A percentile compares a stretch with the other conserved stretches of the same genome.
Conservation (phyloP, 1,140 invertebrate genomes). For the Hypsibius dujardini region DNA sequence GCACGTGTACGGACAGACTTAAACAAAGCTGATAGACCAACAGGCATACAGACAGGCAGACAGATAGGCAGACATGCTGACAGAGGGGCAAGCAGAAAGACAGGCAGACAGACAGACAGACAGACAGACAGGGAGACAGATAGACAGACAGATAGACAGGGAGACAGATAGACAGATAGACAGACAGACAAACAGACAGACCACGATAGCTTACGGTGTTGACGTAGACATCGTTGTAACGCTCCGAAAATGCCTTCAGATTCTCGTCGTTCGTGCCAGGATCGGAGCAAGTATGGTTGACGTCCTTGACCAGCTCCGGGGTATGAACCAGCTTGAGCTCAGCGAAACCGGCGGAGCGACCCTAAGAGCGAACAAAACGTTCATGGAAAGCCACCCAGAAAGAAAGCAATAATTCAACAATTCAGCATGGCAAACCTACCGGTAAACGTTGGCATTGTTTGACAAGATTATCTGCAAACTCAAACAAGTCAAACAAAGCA, state of each 20-base stretch:
- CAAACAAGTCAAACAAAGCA: background rate
- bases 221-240: slow-evolving; percentile 1
- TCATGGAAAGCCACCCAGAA: slow-evolving; percentile 18
- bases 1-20: no score
- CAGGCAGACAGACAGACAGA: slow-evolving; percentile 11
- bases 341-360: background rate
- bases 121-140: slow-evolving; percentile 22
- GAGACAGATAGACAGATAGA: no score
- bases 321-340: background rate
- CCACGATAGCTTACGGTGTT: slow-evolving; percentile 1
- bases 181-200: background rate
- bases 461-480: background rate
- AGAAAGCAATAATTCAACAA: slow-evolving; percentile 17
- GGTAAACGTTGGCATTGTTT: no score
- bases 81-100: background rate
- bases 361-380: background rate
- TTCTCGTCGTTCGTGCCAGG: background rate
- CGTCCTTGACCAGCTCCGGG: background rate
- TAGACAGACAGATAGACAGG: slow-evolving; percentile 21
- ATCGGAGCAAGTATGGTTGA: background rate
- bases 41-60: no score
- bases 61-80: background rate
- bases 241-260: background rate
- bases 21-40: no score
- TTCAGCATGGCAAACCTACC: no score